Percentiles rank a stretch among this genome's conserved stretches.
Conservation (phyloP, 2,113 vertebrate species). For the Vulpes vulpes region DNA sequence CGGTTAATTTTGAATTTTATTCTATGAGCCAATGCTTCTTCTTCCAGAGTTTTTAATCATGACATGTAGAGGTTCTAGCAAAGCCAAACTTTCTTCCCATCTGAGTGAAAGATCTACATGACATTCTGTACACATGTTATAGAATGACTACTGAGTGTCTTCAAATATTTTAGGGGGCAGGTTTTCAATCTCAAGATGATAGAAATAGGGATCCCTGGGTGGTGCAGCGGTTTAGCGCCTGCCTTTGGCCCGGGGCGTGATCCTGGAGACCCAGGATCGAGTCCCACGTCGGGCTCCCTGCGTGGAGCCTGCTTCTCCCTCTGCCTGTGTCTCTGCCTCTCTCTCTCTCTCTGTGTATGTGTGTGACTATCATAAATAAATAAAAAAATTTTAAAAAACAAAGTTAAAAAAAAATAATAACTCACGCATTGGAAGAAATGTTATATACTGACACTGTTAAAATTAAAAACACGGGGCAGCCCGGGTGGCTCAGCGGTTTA, state of each 20-base stretch:
- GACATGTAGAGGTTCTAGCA: slow-evolving; percentile 22
- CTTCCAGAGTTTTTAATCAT: slow-evolving; percentile 47
- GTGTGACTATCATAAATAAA: too few species aligned
- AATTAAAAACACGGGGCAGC: too few species aligned
- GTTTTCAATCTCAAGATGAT: neutral
- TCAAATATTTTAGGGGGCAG: neutral
- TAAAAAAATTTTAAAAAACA: too few species aligned
- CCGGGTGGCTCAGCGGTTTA: too few species aligned
- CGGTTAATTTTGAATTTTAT: slow-evolving; percentile 75
- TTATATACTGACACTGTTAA: neutral
- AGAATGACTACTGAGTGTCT: neutral
- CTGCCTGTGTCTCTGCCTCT: too few species aligned
- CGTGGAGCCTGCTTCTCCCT: too few species aligned
- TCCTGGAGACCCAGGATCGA: too few species aligned
- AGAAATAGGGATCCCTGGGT: neutral
- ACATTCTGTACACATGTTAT: neutral
- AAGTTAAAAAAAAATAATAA: neutral
- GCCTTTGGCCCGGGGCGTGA: too few species aligned
- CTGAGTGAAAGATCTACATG: neutral
- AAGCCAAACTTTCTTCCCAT: neutral
- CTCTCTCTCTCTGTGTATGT: too few species aligned
- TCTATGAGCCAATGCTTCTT: slow-evolving; percentile 30
- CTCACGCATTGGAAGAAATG: neutral
- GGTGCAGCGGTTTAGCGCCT: too few species aligned
- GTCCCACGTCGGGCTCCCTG: too few species aligned